Conservation (phyloP, 2,888 invertebrate species). For the Nycteola revayana region DNA sequence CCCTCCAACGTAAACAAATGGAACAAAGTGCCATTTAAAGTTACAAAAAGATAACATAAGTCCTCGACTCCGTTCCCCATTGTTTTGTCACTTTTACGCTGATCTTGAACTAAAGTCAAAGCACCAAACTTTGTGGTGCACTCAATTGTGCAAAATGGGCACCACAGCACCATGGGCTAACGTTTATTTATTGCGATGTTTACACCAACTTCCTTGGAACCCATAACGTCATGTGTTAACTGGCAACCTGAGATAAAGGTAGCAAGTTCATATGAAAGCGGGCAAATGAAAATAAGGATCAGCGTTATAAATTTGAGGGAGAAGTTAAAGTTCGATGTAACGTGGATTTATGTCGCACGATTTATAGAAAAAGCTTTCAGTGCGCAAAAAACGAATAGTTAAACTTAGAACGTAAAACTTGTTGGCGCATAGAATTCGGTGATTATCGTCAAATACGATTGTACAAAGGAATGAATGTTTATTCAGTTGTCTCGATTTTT, state of each 20-base stretch:
- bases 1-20: too few species aligned
- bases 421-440: too few species aligned
- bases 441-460: too few species aligned
- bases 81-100: neutral
- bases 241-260: neutral
- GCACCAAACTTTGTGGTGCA: conserved; percentile 16
- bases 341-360: too few species aligned
- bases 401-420: too few species aligned
- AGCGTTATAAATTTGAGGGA: neutral
- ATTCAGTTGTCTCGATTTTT: too few species aligned
- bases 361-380: too few species aligned
- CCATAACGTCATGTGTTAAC: neutral
- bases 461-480: too few species aligned
- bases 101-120: conserved; percentile 4
- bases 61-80: neutral
- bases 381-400: too few species aligned
- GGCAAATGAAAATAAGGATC: neutral
- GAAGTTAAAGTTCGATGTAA: too few species aligned
- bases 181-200: conserved; percentile 30
- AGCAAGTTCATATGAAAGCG: neutral
- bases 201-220: conserved; percentile 15
- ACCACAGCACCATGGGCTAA: conserved; percentile 12
- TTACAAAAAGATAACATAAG: too few species aligned
- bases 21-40: too few species aligned
- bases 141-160: conserved; percentile 20